These are phyloP conservation scores for Peromyscus leucopus DNA, from an alignment of 2,113 vertebrate species.

Conservation along the genomic window DNA sequence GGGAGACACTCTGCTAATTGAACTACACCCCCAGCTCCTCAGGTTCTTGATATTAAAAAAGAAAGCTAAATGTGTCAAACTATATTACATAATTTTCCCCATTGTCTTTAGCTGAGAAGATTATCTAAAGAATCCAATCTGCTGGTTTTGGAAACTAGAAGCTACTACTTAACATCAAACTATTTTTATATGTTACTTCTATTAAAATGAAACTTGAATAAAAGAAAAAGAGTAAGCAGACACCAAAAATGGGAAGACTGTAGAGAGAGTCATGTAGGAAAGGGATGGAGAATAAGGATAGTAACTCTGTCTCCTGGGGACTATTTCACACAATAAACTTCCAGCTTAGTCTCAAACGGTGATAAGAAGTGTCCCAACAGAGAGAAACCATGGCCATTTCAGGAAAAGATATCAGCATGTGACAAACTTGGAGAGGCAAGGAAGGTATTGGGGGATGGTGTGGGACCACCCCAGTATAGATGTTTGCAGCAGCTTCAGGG, in stretches of 20 bases:
- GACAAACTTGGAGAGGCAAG: not conserved
- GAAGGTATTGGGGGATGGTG: too few species aligned
- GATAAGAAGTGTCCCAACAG: not conserved
- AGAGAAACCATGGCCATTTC: not conserved
- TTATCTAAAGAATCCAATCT: constrained; percentile 39
- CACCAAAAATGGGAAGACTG: not conserved
- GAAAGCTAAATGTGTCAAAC: not conserved
- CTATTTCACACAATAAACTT: not conserved
- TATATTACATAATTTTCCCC: not conserved
- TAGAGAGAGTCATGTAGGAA: not conserved
- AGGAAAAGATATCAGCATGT: not conserved
- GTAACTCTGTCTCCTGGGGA: not conserved
- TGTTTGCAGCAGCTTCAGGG: not conserved
- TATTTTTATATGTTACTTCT: constrained; percentile 43
- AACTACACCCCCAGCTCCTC: not conserved
- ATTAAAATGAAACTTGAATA: constrained; percentile 29
- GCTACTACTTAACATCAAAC: not conserved
- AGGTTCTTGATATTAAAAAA: not conserved
- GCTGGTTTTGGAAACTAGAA: constrained; percentile 51
- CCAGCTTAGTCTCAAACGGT: not conserved
- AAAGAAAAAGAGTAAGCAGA: not conserved
- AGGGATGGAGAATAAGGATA: too few species aligned
- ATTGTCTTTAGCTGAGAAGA: constrained; percentile 35
- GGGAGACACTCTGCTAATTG: not conserved
- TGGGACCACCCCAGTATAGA: not conserved